phyloP scores from a whole-genome alignment of 35 echinoderm and acorn worm species.

The Ophioderma brevispina region DNA sequence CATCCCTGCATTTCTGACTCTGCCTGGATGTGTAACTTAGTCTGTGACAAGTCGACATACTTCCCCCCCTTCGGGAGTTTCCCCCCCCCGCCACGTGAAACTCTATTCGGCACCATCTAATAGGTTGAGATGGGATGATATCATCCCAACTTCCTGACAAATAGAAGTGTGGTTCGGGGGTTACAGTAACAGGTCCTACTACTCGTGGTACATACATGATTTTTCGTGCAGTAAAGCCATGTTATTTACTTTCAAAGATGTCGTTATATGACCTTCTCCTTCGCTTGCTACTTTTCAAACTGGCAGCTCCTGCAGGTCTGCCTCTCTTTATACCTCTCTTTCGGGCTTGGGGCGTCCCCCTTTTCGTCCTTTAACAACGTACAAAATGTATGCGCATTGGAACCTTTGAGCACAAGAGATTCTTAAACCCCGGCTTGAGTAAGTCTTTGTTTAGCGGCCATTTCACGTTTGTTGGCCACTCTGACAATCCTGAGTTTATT shows the following conservation, averaged over 20 bases:
- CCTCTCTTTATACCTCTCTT: not conserved
- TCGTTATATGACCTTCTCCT: conserved; percentile 16
- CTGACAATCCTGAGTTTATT: not conserved
- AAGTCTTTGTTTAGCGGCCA: conserved; percentile 17
- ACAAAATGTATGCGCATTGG: not conserved
- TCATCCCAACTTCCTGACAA: conserved; percentile 38
- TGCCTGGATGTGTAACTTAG: conserved; percentile 49
- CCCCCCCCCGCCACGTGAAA: conserved; percentile 61
- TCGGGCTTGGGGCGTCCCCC: not conserved
- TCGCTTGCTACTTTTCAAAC: not conserved
- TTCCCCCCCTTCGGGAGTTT: conserved; percentile 30
- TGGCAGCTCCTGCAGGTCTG: not conserved
- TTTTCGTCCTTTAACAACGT: not conserved
- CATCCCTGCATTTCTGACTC: conserved; percentile 46
- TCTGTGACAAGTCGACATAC: conserved; percentile 68
- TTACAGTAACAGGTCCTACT: conserved; percentile 44
- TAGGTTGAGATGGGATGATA: conserved; percentile 63
- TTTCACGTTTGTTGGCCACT: conserved; percentile 27
- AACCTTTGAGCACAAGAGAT: not conserved
- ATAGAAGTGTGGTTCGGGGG: conserved; percentile 51
- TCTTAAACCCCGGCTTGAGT: not conserved
- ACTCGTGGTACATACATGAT: conserved; percentile 51
- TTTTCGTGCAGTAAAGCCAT: conserved; percentile 28
- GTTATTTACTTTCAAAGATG: not conserved
- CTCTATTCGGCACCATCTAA: conserved; percentile 51